phyloP scores from a whole-genome alignment of 1,140 invertebrate genomes.

The Elysia chlorotica region DNA sequence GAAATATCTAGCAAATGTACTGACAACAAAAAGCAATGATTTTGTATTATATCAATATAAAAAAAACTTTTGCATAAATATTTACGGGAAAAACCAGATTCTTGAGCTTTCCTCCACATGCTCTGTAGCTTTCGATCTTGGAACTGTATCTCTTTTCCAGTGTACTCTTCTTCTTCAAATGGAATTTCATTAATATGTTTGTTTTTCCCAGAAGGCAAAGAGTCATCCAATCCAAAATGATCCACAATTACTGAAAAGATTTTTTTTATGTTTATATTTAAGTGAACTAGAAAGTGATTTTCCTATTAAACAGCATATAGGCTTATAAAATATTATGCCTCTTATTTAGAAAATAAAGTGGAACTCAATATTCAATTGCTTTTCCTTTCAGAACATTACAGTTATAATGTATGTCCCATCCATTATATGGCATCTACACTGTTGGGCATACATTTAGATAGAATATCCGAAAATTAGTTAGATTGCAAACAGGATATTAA shows the following conservation, averaged over 20 bases:
- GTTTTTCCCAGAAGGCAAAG: conserved; percentile 71
- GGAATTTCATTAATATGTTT: conserved; percentile 64
- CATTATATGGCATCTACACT: too few relatives aligned
- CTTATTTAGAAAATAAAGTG: background rate
- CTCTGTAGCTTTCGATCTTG: conserved; percentile 63
- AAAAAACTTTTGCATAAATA: background rate
- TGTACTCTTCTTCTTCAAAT: conserved; percentile 70
- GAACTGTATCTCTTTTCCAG: conserved; percentile 79
- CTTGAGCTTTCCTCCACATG: background rate
- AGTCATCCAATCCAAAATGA: conserved; percentile 82
- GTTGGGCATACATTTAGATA: too few relatives aligned
- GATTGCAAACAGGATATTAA: too few relatives aligned
- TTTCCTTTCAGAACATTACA: background rate
- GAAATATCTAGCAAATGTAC: too few relatives aligned
- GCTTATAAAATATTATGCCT: background rate
- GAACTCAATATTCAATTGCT: background rate
- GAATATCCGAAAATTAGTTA: too few relatives aligned
- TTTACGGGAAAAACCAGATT: background rate
- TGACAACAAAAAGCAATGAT: too few relatives aligned
- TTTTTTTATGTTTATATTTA: too few relatives aligned
- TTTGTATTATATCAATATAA: background rate
- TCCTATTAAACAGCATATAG: background rate
- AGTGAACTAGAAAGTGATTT: background rate
- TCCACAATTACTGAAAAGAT: conserved; percentile 67
- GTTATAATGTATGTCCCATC: background rate